Percentiles rank a stretch among this genome's conserved stretches.
Evolutionary conservation across 2,113 vertebrate genomes (phyloP).

Genomic region (Amphiprion percula): DNA sequence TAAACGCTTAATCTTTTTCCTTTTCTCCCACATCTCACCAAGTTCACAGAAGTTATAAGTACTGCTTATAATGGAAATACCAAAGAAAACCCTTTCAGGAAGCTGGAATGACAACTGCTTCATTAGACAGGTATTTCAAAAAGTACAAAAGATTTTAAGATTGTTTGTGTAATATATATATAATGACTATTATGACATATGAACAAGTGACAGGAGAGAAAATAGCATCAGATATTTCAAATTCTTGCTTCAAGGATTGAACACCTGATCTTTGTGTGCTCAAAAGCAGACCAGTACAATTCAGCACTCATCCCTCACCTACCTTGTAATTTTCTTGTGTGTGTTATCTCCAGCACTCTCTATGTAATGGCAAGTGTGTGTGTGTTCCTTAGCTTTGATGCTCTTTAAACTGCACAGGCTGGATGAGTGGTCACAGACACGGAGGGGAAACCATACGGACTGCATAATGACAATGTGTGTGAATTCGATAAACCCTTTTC

Average conservation of each 20-base stretch:
- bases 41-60: not conserved
- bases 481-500: slow-evolving; percentile 82
- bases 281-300: slow-evolving; percentile 13
- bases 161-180: not conserved
- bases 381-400: slow-evolving; percentile 47
- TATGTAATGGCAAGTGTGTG: slow-evolving; percentile 31
- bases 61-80: not conserved
- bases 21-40: too few species aligned
- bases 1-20: too few species aligned
- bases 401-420: slow-evolving; percentile 61
- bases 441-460: slow-evolving; percentile 56
- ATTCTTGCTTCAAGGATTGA: slow-evolving; percentile 16
- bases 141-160: not conserved
- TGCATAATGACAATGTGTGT: slow-evolving; percentile 77
- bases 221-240: not conserved
- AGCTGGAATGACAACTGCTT: not conserved
- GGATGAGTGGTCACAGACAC: slow-evolving; percentile 74
- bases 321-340: slow-evolving; percentile 41
- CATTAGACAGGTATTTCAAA: too few species aligned
- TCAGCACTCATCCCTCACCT: slow-evolving; percentile 24
- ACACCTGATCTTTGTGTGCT: not conserved
- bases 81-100: not conserved
- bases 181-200: not conserved
- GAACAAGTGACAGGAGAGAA: not conserved
- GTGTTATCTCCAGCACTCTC: slow-evolving; percentile 49